Base-by-base conservation (phyloP, 2,113 vertebrate species). In the Alethe castanea region DNA sequence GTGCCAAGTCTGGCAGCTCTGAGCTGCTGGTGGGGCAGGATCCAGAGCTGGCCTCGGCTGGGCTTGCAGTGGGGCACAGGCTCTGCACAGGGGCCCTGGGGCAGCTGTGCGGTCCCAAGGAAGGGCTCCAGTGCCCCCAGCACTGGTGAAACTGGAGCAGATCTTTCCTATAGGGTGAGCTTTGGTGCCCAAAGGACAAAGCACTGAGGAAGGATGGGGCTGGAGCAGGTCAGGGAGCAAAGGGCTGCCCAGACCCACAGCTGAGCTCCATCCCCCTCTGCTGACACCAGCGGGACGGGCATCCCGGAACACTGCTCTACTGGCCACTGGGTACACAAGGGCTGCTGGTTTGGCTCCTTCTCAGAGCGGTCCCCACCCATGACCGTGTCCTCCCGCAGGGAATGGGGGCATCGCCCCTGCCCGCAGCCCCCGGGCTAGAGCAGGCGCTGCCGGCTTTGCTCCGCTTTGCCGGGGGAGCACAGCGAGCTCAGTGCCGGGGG, bases 311-410 rank as follows among this genome's bases (percentile, higher is more conserved):
- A 12, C 56, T 38, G 72, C 76, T 73, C 20, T 29, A 4, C 56
- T 3, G 42, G 24, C 25, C n/a, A 5, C 36, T 1, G 8, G 3
- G 5, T 5, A 1, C 25, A 8, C 19, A 1, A 1, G 62, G 11
- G 57, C 45, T 45, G 33, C 80, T 25, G 24, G 1, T 23, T 14
- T 71, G 15, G 28, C 22, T 53, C 9, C 57, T 67, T 12, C 71
- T 25, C 1, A 0, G 44, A 18, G 26, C 4, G 31, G 59, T 20
- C 22, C 48, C 33, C 86, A 5, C 6, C 1, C 0, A n/a, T 18
- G 61, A n/a, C 13, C 1, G 3, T 36, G 80, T 47, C 36, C 45
- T 2, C 0, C 19, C 22, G 24, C 42, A 5, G 50, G n/a, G 31
- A 33, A 9, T 4, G 28, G 45, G 56, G 33, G 13, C 64, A 33